These are phyloP conservation scores for Pituophis catenifer DNA, from an alignment of 2,113 vertebrate species.

Conservation along the genomic window DNA sequence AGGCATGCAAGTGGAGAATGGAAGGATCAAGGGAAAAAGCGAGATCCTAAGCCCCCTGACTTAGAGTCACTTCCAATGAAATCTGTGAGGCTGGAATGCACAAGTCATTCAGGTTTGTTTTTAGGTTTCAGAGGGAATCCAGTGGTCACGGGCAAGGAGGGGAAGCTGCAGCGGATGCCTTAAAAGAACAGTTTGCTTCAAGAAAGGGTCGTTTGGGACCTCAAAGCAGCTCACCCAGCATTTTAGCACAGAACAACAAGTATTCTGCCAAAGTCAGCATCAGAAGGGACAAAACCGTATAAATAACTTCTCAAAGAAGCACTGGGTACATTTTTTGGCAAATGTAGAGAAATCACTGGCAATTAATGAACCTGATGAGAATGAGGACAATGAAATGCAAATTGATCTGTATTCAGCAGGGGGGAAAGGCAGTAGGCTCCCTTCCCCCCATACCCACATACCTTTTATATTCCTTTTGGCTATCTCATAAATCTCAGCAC, in stretches of 20 bases:
- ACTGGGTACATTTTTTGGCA: conserved; percentile 66
- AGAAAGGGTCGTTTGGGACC: conserved; percentile 9
- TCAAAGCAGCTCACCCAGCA: conserved; percentile 54
- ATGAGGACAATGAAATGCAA: conserved; percentile 57
- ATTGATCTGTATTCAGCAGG: conserved; percentile 49
- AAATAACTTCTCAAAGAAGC: conserved; percentile 61
- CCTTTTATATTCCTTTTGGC: not conserved
- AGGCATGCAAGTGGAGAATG: conserved; percentile 54
- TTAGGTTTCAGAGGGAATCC: not conserved
- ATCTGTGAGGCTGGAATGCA: conserved; percentile 14
- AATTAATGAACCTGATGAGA: conserved; percentile 61
- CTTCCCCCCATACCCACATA: not conserved
- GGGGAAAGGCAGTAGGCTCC: conserved; percentile 21
- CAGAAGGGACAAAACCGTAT: conserved; percentile 54
- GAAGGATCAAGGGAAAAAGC: conserved; percentile 27
- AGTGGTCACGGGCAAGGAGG: conserved; percentile 1
- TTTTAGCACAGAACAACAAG: conserved; percentile 50
- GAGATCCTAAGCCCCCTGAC: conserved; percentile 44
- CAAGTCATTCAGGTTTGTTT: not conserved
- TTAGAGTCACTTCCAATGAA: conserved; percentile 38
- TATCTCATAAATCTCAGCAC: conserved; percentile 11
- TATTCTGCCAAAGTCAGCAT: conserved; percentile 70
- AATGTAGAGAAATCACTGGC: conserved; percentile 64
- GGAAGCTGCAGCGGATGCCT: not conserved
- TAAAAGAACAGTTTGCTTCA: conserved; percentile 13